These are phyloP conservation scores for Bradynema listronoti DNA, from an alignment of 1,140 invertebrate genomes.

Conservation along the genomic window DNA sequence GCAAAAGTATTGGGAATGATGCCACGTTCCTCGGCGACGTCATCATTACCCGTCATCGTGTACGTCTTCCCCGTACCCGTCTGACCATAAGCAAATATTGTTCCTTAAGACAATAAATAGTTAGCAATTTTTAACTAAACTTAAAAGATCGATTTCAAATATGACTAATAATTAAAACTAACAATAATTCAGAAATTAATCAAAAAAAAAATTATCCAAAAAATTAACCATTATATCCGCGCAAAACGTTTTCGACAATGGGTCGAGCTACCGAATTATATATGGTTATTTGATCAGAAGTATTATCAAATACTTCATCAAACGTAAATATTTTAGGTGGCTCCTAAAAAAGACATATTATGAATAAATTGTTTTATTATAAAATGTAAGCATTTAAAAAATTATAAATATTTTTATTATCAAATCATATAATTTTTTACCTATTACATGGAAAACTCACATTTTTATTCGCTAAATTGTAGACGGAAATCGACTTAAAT, in stretches of 20 bases:
- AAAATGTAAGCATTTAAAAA: no score
- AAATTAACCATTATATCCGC: conserved; percentile 66
- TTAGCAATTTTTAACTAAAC: conserved; percentile 86
- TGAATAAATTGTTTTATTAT: conserved; percentile 5
- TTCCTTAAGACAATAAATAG: conserved; percentile 64
- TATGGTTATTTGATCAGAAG: conserved; percentile 68
- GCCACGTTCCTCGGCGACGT: conserved; percentile 74
- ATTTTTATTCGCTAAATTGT: conserved; percentile 2
- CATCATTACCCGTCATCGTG: conserved; percentile 70
- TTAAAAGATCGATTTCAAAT: conserved; percentile 57
- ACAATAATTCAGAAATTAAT: neutral
- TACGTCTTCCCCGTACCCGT: conserved; percentile 77
- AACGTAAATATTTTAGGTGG: conserved; percentile 71
- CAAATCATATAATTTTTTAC: conserved; percentile 3
- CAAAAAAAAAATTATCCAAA: neutral
- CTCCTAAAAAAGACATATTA: conserved; percentile 58
- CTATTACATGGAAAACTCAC: conserved; percentile 17
- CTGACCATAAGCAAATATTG: conserved; percentile 77
- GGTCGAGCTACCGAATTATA: conserved; percentile 73
- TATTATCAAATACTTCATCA: conserved; percentile 72
- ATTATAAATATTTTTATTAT: neutral
- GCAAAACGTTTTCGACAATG: conserved; percentile 80
- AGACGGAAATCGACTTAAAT: conserved; percentile 42
- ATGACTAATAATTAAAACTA: no score
- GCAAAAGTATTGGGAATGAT: conserved; percentile 83